Evolutionary conservation across 2,888 invertebrate genomes (phyloP), one percentile per base, ranked within the genome.

Genomic region (Pyrrhia umbra): DNA sequence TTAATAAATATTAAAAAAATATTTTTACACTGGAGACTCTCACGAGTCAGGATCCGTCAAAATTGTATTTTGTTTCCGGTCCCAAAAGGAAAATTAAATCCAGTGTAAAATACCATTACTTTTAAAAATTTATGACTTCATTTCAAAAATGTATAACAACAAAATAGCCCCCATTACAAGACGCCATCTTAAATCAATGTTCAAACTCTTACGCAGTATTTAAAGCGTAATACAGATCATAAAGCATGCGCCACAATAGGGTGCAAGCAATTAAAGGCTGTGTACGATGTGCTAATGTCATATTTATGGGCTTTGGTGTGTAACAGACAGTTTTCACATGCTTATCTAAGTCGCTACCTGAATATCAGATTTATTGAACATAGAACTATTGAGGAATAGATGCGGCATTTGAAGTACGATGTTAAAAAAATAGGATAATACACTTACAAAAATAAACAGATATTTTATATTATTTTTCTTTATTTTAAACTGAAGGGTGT

Each of bases 301-400:
- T 94, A 94, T 95, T 95, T 95, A 95, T 94, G 92, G 90, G 88
- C 88, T 84, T 83, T 84, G 84, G 79, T 85, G 86, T 89, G 84
- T 85, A 83, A 87, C 89, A 93, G 77, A 85, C 88, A 88, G 74
- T 95, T 94, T 92, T 95, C 94, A 93, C 94, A 94, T 94, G 92
- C 90, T 92, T 90, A 90, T 81, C 83, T 82, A 68, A 75, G 64
- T 68, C 57, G 84, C 89, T 92, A 92, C 91, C 91, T 91, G 90
- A 84, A 81, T 85, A 85, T 77, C 79, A 83, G 80, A 85, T 88
- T 87, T 86, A 85, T 87, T 83, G 82, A 75, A 49, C 73, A 63
- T 66, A 85, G 85, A 83, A 60, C 63, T 82, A 73, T 40, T 39
- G 65, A 77, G 37, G 20, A 42, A 45, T 75, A 81, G 83, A 86